Evolutionary conservation across 1,140 invertebrate genomes (phyloP).

Genomic region (Amyelois transitella): DNA sequence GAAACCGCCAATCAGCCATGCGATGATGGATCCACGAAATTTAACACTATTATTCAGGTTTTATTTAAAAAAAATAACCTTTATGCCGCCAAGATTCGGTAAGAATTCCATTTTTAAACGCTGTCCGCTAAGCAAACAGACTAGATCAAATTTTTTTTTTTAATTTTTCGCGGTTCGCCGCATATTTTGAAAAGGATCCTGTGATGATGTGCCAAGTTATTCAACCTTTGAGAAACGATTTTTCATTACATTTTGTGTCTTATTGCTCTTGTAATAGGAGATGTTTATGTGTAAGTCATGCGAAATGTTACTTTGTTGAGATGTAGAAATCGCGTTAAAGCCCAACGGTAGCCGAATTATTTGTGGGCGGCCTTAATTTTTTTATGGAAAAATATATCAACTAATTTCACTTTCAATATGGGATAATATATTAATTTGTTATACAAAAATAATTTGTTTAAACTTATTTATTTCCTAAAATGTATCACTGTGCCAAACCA

Average conservation of each 20-base stretch:
- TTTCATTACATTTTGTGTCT: conserved; percentile 17
- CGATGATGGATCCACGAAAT: conserved; percentile 55
- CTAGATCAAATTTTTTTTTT: neutral
- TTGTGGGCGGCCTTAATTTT: conserved; percentile 46
- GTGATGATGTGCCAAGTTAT: conserved; percentile 25
- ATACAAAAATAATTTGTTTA: too few relatives aligned
- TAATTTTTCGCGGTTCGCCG: conserved; percentile 64
- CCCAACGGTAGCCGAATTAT: conserved; percentile 61
- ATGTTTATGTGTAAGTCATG: neutral
- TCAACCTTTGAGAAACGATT: neutral
- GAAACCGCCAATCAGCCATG: conserved; percentile 60
- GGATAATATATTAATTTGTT: too few relatives aligned
- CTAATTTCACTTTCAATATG: too few relatives aligned
- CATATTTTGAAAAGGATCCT: conserved; percentile 48
- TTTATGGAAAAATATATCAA: too few relatives aligned
- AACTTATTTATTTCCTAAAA: too few relatives aligned
- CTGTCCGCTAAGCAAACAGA: conserved; percentile 63
- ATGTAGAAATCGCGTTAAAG: conserved; percentile 51
- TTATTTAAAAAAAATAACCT: conserved; percentile 57
- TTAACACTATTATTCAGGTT: conserved; percentile 66
- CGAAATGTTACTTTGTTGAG: conserved; percentile 12
- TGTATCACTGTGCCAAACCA: too few relatives aligned
- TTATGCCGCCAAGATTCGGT: conserved; percentile 43
- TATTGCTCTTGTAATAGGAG: conserved; percentile 15
- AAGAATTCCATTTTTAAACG: conserved; percentile 33